These are phyloP conservation scores for Hydrolagus colliei DNA, from an alignment of 2,797 vertebrate species.

Conservation along the genomic window DNA sequence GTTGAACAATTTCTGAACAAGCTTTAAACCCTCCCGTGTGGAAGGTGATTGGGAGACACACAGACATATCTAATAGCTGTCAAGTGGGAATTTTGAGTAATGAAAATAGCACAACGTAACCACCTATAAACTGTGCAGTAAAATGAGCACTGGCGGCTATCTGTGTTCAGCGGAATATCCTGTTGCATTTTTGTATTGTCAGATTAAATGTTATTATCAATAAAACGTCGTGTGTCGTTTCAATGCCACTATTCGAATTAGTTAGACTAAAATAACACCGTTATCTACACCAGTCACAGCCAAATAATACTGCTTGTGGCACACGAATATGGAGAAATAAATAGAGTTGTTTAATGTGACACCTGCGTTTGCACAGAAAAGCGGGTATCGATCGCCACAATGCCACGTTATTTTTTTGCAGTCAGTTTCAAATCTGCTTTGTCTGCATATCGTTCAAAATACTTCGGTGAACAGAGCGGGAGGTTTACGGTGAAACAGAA, in stretches of 20 bases:
- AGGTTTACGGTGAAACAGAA: not conserved
- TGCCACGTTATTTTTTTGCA: no score
- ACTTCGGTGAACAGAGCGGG: not conserved
- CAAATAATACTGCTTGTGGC: not conserved
- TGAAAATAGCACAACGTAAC: no score
- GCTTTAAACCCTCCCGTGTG: not conserved
- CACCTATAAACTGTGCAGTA: not conserved
- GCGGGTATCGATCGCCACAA: not conserved
- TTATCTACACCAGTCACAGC: not conserved
- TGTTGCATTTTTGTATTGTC: not conserved
- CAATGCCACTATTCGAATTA: not conserved
- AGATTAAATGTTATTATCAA: not conserved
- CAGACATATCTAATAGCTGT: not conserved
- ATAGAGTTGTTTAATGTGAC: not conserved
- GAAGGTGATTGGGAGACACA: no score
- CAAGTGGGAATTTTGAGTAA: not conserved
- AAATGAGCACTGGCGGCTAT: not conserved
- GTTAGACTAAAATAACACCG: not conserved
- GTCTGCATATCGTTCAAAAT: conserved; percentile 5
- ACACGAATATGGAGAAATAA: not conserved
- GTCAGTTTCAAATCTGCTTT: not conserved
- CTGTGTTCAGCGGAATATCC: not conserved
- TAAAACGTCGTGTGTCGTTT: not conserved
- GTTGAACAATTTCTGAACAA: not conserved
- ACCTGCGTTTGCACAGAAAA: conserved; percentile 10